Percentiles rank a stretch among this genome's conserved stretches.
Conservation (phyloP, 2,113 vertebrate genomes). For the Trematomus loennbergii region DNA sequence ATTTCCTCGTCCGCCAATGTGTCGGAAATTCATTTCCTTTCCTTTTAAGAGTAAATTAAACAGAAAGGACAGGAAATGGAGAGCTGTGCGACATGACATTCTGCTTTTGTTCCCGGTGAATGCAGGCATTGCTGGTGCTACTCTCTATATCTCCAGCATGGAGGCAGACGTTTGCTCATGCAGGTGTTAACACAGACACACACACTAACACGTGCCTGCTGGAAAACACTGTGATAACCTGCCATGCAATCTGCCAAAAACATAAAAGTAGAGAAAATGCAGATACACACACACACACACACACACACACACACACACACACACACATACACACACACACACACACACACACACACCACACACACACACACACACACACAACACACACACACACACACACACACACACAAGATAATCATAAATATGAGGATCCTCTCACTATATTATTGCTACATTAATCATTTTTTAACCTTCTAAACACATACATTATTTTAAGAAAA, state of each 20-base stretch:
- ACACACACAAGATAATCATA: no score
- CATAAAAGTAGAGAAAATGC: not conserved
- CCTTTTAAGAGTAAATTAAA: slow-evolving; percentile 9
- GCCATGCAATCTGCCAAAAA: not conserved
- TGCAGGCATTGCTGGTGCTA: not conserved
- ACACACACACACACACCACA: no score
- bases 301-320: no score
- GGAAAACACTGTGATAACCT: slow-evolving; percentile 10
- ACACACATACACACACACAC: no score
- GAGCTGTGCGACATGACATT: not conserved
- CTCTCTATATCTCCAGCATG: slow-evolving; percentile 27
- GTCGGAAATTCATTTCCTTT: slow-evolving; percentile 41
- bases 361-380: no score
- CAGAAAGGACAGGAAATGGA: not conserved
- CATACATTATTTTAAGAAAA: not conserved
- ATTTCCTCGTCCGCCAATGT: not conserved
- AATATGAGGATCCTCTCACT: not conserved
- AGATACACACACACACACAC: not conserved
- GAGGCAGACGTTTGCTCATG: slow-evolving; percentile 14
- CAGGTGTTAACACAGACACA: not conserved
- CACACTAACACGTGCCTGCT: not conserved
- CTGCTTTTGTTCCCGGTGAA: slow-evolving; percentile 40
- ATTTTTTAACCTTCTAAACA: not conserved
- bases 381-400: no score
- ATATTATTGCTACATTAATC: not conserved